These are phyloP conservation scores for Takifugu bimaculatus DNA, from an alignment of 2,113 vertebrate genomes.

Conservation along the genomic window DNA sequence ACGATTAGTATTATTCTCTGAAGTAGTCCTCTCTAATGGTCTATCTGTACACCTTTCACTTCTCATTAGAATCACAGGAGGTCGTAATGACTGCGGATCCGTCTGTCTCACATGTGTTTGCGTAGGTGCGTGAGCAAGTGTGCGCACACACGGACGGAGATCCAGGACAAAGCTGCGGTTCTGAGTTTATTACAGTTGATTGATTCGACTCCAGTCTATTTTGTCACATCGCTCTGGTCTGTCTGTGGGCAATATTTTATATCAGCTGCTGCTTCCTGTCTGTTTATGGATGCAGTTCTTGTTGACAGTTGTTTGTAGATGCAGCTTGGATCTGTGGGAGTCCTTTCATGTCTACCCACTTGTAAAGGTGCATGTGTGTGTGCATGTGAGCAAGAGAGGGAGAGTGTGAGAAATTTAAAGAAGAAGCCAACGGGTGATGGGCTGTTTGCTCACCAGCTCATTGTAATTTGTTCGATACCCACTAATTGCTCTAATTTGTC, in stretches of 20 bases:
- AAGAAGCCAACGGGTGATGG: slow-evolving; percentile 57
- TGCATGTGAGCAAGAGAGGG: slow-evolving; percentile 1
- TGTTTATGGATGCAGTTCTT: slow-evolving; percentile 45
- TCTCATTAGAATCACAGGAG: slow-evolving; percentile 71
- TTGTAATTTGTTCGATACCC: slow-evolving; percentile 73
- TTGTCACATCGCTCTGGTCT: slow-evolving; percentile 18
- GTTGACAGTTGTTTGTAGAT: slow-evolving; percentile 46
- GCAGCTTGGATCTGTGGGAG: slow-evolving; percentile 31
- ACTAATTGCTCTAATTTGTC: slow-evolving; percentile 74
- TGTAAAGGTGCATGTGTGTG: slow-evolving; percentile 2
- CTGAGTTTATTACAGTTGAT: slow-evolving; percentile 55
- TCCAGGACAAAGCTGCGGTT: slow-evolving; percentile 29
- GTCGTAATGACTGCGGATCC: slow-evolving; percentile 55
- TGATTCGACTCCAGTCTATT: slow-evolving; percentile 52
- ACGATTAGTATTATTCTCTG: slow-evolving; percentile 78
- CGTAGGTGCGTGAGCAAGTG: slow-evolving; percentile 4
- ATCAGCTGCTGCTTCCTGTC: slow-evolving; percentile 17
- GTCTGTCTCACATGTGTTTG: slow-evolving; percentile 34
- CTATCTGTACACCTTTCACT: slow-evolving; percentile 76
- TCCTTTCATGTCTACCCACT: slow-evolving; percentile 40
- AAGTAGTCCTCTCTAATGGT: slow-evolving; percentile 73
- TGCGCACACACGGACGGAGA: slow-evolving; percentile 12
- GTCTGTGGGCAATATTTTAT: slow-evolving; percentile 13
- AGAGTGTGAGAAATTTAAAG: slow-evolving; percentile 30
- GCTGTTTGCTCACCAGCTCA: slow-evolving; percentile 70